Conservation (phyloP, 2,113 vertebrate genomes). For the Irena cyanogastra region DNA sequence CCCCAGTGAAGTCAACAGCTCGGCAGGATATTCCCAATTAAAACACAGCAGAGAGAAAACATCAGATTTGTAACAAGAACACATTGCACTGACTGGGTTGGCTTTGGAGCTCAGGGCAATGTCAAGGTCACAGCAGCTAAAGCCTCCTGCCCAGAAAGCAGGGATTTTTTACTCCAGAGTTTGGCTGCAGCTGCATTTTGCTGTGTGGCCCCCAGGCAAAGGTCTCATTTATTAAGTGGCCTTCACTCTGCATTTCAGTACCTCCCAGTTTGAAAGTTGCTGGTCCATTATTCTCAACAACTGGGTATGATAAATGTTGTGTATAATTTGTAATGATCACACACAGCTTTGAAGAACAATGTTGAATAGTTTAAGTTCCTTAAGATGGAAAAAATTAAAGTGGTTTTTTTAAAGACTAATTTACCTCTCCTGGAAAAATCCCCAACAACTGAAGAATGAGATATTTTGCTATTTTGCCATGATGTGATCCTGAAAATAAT, state of each 20-base stretch:
- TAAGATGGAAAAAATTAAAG: not conserved
- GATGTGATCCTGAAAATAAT: slow-evolving; percentile 30
- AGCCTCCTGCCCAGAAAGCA: not conserved
- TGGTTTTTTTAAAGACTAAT: not conserved
- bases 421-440: not conserved
- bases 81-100: not conserved
- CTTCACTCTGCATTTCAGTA: not conserved
- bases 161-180: not conserved
- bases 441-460: not conserved
- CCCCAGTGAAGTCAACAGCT: not conserved
- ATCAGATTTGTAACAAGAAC: not conserved
- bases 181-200: not conserved
- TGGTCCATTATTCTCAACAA: not conserved
- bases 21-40: not conserved
- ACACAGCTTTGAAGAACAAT: not conserved
- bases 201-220: not conserved
- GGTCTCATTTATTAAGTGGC: not conserved
- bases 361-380: not conserved
- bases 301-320: not conserved
- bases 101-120: not conserved
- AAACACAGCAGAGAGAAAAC: not conserved
- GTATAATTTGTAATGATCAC: not conserved
- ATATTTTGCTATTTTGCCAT: not conserved
- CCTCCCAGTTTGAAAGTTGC: not conserved
- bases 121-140: not conserved